Conservation (phyloP, 2,113 vertebrate genomes). For the Geococcyx californianus region DNA sequence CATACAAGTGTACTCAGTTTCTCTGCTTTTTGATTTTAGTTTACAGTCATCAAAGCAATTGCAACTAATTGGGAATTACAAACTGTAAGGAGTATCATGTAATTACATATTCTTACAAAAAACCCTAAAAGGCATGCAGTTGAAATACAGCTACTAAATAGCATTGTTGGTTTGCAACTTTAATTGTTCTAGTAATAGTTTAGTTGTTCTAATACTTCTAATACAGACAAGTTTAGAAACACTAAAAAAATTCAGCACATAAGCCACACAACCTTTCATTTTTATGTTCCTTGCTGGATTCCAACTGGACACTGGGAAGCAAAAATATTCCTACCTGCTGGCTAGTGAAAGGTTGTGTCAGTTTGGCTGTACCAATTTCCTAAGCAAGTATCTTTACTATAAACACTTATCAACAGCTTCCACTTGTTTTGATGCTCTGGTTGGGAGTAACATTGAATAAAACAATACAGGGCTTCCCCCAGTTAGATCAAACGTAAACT, state of each 20-base stretch:
- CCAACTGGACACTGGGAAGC: not conserved
- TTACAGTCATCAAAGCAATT: no score
- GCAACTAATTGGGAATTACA: not conserved
- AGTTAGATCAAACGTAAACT: not conserved
- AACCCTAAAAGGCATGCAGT: not conserved
- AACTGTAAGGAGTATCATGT: not conserved
- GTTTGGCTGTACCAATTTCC: not conserved
- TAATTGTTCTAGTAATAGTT: not conserved
- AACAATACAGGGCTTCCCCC: not conserved
- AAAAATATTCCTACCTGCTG: not conserved
- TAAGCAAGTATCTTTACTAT: not conserved
- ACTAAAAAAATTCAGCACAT: not conserved
- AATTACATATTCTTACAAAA: not conserved
- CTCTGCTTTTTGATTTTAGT: not conserved
- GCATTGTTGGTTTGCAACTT: not conserved
- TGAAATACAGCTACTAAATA: not conserved
- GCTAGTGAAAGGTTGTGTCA: not conserved
- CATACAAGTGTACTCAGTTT: not conserved
- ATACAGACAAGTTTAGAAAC: not conserved
- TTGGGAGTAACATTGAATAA: not conserved
- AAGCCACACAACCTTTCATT: not conserved
- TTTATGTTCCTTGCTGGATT: not conserved
- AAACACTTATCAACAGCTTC: not conserved
- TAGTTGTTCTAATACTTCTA: not conserved
- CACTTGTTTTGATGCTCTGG: not conserved